Evolutionary conservation across 1,140 invertebrate genomes (phyloP).

Genomic region (Neoseiulus cucumeris): DNA sequence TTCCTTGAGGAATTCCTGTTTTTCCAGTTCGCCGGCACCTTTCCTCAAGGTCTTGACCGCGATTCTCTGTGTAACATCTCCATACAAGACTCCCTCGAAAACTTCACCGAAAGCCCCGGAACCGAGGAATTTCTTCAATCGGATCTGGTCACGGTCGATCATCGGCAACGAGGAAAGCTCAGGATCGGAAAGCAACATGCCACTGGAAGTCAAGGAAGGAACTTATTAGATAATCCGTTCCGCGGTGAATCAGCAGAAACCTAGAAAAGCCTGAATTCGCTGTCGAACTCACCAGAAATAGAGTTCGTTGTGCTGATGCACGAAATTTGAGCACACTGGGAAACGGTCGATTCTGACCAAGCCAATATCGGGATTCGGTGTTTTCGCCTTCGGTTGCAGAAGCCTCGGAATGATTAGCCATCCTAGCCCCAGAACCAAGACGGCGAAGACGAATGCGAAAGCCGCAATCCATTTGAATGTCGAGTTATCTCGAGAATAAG

Average conservation of each 20-base stretch:
- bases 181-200: conserved; percentile 33
- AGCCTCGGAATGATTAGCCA: conserved; percentile 37
- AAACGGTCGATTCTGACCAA: conserved; percentile 66
- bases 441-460: not conserved
- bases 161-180: conserved; percentile 55
- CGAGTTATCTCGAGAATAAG: not conserved
- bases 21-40: conserved; percentile 41
- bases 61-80: not conserved
- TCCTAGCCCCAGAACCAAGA: conserved; percentile 16
- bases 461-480: not conserved
- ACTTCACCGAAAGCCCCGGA: conserved; percentile 94
- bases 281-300: conserved; percentile 34
- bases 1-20: conserved; percentile 85
- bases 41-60: conserved; percentile 37
- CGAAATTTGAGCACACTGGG: conserved; percentile 43
- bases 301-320: conserved; percentile 57
- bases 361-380: conserved; percentile 44
- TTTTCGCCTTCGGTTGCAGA: conserved; percentile 27
- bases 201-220: conserved; percentile 24
- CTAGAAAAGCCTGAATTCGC: conserved; percentile 8
- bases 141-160: conserved; percentile 55
- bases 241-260: not conserved
- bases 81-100: conserved; percentile 49
- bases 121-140: conserved; percentile 64
- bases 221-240: not conserved